Conservation (phyloP, 2,113 vertebrate genomes). For the Tychaedon coryphoeus region DNA sequence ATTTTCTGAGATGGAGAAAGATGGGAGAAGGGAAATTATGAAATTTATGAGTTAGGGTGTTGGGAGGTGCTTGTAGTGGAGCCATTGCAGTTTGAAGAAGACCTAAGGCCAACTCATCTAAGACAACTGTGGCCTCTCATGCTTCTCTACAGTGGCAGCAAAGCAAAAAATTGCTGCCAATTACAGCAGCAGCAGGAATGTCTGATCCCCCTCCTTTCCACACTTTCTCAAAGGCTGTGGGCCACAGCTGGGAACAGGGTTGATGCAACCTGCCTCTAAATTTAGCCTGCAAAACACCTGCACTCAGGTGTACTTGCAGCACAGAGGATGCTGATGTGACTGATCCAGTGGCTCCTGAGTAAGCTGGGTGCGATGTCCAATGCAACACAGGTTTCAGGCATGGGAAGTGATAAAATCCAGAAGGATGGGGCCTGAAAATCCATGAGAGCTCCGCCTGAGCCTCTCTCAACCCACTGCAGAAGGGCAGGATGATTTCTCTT, state of each 20-base stretch:
- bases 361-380: background rate
- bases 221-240: background rate
- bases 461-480: background rate
- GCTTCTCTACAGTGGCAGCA: background rate
- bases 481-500: background rate
- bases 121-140: rapidly evolving
- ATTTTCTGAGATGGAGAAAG: background rate
- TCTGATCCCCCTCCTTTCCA: background rate
- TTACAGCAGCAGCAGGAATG: background rate
- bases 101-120: background rate
- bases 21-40: too few relatives aligned
- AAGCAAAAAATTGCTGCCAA: background rate
- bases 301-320: background rate
- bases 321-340: background rate
- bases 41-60: background rate
- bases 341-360: background rate
- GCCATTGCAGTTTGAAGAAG: background rate
- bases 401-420: background rate
- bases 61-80: background rate
- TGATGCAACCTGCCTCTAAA: background rate
- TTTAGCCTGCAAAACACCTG: background rate
- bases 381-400: background rate
- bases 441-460: background rate
- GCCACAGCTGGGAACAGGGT: background rate
- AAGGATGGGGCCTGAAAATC: background rate